Evolutionary conservation across 2,888 invertebrate species (phyloP).

Genomic region (Eumerus sabulonum): DNA sequence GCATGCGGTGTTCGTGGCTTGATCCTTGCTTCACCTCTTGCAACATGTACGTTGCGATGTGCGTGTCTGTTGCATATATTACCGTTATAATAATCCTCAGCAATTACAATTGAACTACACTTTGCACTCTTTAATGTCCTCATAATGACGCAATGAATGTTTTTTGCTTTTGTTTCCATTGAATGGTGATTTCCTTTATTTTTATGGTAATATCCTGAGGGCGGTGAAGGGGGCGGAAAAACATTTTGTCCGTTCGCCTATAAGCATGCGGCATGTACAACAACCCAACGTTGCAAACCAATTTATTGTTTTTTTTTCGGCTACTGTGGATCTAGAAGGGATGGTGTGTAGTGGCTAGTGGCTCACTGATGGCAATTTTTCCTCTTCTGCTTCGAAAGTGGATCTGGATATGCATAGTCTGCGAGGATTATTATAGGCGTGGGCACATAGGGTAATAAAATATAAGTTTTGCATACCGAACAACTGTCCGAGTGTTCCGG

Average conservation of each 20-base stretch:
- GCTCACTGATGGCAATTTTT: no score
- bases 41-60: slow-evolving; percentile 2
- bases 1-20: no score
- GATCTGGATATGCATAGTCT: not conserved
- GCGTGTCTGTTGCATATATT: slow-evolving; percentile 20
- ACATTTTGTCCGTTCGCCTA: slow-evolving; percentile 1
- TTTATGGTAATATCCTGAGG: slow-evolving; percentile 1
- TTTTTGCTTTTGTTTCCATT: not conserved
- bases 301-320: slow-evolving; percentile 52
- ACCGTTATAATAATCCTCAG: slow-evolving; percentile 37
- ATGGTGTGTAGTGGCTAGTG: no score
- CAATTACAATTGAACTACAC: slow-evolving; percentile 42
- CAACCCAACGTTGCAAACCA: slow-evolving; percentile 38
- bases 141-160: slow-evolving; percentile 32
- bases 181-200: no score
- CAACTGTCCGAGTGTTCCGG: slow-evolving; percentile 17
- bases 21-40: not conserved
- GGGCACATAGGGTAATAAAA: slow-evolving; percentile 16
- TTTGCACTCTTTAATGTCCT: slow-evolving; percentile 38
- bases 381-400: no score
- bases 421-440: not conserved
- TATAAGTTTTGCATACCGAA: slow-evolving; percentile 32
- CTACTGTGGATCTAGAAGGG: no score
- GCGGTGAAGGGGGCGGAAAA: not conserved
- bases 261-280: not conserved